Conservation (phyloP, 92 coral and sea anemone genomes). For the Epizoanthus ramosus region DNA sequence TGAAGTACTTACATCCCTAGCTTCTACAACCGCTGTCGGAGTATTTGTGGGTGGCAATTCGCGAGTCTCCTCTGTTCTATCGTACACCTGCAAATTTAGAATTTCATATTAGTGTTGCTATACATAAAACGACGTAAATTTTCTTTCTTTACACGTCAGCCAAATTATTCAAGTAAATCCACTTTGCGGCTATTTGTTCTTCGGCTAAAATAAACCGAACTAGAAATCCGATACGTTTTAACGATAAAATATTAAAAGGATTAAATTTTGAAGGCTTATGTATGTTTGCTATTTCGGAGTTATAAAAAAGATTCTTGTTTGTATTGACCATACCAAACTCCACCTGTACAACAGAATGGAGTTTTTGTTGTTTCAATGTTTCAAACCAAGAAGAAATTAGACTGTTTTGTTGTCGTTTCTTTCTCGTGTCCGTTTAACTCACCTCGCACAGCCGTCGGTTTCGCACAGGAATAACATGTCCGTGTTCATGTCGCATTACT, state of each 20-base stretch:
- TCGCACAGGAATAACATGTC: constrained; percentile 11
- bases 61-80: constrained; percentile 88
- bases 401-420: neutral
- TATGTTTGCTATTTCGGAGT: no score
- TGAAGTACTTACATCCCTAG: constrained; percentile 75
- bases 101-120: neutral
- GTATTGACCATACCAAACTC: no score
- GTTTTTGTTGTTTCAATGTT: neutral
- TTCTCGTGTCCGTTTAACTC: neutral
- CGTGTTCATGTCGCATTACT: constrained; percentile 5
- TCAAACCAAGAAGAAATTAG: neutral
- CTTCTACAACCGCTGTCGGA: constrained; percentile 81
- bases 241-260: no score
- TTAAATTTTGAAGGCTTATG: no score
- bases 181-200: no score
- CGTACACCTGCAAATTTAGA: constrained; percentile 75
- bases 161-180: neutral
- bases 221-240: neutral
- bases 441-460: constrained; percentile 37
- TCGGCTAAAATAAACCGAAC: neutral
- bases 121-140: neutral
- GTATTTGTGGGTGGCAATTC: constrained; percentile 69
- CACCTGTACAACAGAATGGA: neutral
- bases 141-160: neutral
- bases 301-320: no score